Base-by-base conservation (phyloP, 2,113 vertebrate genomes). In the Aphyosemion australe region DNA sequence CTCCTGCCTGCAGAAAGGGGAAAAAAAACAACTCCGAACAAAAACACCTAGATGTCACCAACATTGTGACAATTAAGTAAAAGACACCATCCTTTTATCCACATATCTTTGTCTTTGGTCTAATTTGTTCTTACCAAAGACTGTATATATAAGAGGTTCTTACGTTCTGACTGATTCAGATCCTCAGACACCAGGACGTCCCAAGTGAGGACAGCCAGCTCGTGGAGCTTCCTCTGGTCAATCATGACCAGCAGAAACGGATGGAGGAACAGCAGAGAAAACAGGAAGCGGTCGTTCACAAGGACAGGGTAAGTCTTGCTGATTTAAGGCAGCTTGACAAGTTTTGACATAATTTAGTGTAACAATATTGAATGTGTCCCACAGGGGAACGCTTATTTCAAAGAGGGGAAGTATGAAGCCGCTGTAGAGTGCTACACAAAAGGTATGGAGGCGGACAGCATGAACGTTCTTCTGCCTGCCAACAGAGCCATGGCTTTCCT, bases 401-500 rank as follows among this genome's bases (percentile, higher is more conserved):
- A 99, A 89, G 95, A 97, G 73, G 96, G 96, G 0, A 95, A 94
- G 60, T 99, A 98, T 0, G 95, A 98, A 75, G 86, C 89, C 37
- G 97, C 97, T 1, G 92, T 94, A 26, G 95, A 98, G 9, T 97
- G 95, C 69, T 99, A 99, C 66, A 95, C 90, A 47, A 88, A 86
- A 61, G 97, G 97, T 11, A 95, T 98, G 26, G 91, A 94, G 90
- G 96, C 94, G 16, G 97, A 99, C 92, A 59, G 83, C 72, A 84
- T 89, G 75, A 98, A 99, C 47, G 95, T 93, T 1, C 91, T 99
- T 0, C 92, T 99, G 56, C 94, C 95, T 1, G 97, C 97, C n/a
- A 99, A 99, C 87, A 93, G 97, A 89, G 97, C 97, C 49, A 99
- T 99, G 97, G 96, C 97, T 41, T 95, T 92, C 71, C 89, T 99